Evolutionary conservation across 2,888 invertebrate species (phyloP), one percentile per base, ranked within the genome.

Genomic region (Ectemnius continuus): DNA sequence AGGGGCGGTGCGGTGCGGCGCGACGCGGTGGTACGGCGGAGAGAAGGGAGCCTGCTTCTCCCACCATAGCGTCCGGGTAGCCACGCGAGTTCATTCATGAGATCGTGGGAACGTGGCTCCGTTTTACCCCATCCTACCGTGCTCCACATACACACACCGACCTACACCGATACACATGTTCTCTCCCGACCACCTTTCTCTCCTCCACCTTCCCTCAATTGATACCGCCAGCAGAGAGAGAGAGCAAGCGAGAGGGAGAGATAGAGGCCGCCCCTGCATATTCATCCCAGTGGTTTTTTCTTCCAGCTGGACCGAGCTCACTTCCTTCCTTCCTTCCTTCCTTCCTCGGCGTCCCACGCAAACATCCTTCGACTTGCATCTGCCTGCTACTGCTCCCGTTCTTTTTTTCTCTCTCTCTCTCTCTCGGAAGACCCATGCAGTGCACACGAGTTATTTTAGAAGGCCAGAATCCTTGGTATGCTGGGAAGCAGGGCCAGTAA

Each of bases 21-120:
- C n/a, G n/a, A n/a, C n/a, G n/a, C n/a, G 48, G 46, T 26, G 28
- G 47, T 67, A 58, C 59, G 74, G 67, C 68, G 67, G 73, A 70
- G 72, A 52, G 73, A 72, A 76, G 72, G 78, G 73, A 68, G 60
- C 61, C 58, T 57, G 16, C n/a, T 72, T 70, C 83, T 85, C 85
- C 87, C 85, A 83, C 87, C 83, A 78, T 36, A 63, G 75, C 67
- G 68, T 78, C 16, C 87, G 81, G 84, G 85, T 84, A 86, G 89
- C 90, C 90, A 90, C 91, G 90, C 91, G 90, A 89, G 89, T 90
- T 90, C 91, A 90, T 91, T 91, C 91, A 89, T 90, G 88, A 90
- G 89, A 90, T 91, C 91, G 90, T 91, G 90, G 90, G 91, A 90
- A 90, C 88, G 88, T 85, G 86, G 84, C 86, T 83, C 82, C 84